Evolutionary conservation across 37 sponge, comb jelly and placozoan genomes (phyloP).

Genomic region (Diacarnus erythraeanus): DNA sequence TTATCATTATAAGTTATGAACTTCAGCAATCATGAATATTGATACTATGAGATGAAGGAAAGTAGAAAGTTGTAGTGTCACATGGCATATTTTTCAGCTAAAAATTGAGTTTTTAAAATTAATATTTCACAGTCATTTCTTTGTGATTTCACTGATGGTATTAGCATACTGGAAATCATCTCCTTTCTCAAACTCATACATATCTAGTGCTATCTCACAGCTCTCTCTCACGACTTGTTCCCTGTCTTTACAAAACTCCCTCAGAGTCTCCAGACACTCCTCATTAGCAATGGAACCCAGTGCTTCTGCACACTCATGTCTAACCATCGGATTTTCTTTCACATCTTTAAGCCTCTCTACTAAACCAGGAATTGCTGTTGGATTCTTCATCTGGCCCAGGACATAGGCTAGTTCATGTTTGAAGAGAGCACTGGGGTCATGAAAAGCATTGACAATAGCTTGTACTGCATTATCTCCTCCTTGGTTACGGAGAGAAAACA

Average conservation of each 20-base stretch:
- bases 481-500: slow-evolving; percentile 91
- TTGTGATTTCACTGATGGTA: slow-evolving; percentile 20
- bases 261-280: slow-evolving; percentile 70
- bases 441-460: slow-evolving; percentile 68
- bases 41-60: too few relatives aligned
- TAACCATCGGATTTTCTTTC: slow-evolving; percentile 88
- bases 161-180: slow-evolving; percentile 92
- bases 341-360: slow-evolving; percentile 58
- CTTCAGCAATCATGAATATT: too few relatives aligned
- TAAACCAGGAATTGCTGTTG: slow-evolving; percentile 66
- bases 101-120: too few relatives aligned
- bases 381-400: slow-evolving; percentile 93
- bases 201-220: slow-evolving; percentile 95
- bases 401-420: slow-evolving; percentile 97
- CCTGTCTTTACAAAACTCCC: slow-evolving; percentile 54
- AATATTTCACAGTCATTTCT: too few relatives aligned
- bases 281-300: slow-evolving; percentile 91
- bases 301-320: slow-evolving; percentile 99
- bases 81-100: too few relatives aligned
- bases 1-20: too few relatives aligned
- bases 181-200: slow-evolving; percentile 75
- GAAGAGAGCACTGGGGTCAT: slow-evolving; percentile 83
- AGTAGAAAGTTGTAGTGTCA: too few relatives aligned
- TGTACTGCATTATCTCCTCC: slow-evolving; percentile 65
- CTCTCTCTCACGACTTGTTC: slow-evolving; percentile 94